Conservation (phyloP, 1,140 invertebrate genomes). For the Mactra quadrangularis region DNA sequence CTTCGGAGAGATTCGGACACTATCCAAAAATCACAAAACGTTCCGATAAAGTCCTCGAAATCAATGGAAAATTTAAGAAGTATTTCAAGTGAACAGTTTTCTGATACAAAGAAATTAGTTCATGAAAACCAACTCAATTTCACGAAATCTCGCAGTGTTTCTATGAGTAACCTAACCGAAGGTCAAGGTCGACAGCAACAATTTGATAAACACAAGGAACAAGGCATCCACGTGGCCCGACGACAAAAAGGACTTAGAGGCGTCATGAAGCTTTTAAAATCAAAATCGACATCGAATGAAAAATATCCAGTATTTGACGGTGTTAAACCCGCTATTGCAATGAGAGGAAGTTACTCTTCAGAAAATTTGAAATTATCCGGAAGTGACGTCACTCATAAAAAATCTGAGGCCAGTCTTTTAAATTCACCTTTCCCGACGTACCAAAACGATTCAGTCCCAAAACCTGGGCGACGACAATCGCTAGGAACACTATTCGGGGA, state of each 20-base stretch:
- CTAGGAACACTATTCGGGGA: not conserved
- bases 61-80: not conserved
- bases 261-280: constrained; percentile 1
- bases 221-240: not conserved
- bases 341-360: constrained; percentile 2
- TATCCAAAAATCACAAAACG: too few species aligned
- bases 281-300: not conserved
- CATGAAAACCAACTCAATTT: not conserved
- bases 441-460: too few species aligned
- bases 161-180: too few species aligned
- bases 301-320: not conserved
- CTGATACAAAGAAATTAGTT: not conserved
- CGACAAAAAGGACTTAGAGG: too few species aligned
- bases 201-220: too few species aligned
- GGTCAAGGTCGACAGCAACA: too few species aligned
- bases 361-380: not conserved
- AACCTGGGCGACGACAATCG: not conserved
- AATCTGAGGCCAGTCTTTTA: too few species aligned
- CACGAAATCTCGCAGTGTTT: too few species aligned
- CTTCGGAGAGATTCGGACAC: not conserved
- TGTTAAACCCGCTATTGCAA: not conserved
- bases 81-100: not conserved
- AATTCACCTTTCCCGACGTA: too few species aligned
- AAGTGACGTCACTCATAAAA: too few species aligned
- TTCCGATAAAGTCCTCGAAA: not conserved